Percentiles rank a stretch among this genome's conserved stretches.
These are phyloP conservation scores for Spisula subtruncata DNA, from an alignment of 2,888 invertebrate species.

Conservation along the genomic window DNA sequence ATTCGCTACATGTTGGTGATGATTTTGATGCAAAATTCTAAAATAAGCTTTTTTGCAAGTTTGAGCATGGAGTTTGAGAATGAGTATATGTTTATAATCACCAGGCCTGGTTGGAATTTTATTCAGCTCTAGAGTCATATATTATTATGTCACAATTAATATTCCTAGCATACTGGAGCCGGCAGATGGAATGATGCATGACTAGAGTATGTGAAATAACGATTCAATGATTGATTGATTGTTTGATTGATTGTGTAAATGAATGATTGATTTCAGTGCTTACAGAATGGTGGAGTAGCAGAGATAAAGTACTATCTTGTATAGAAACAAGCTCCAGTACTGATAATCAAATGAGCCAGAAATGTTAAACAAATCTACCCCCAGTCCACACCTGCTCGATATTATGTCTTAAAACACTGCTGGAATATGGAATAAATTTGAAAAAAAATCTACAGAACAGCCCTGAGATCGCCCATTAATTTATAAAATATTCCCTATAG, in stretches of 20 bases:
- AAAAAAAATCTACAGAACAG: neutral
- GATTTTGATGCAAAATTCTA: too few relatives aligned
- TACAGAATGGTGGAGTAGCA: neutral
- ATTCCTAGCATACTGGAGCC: neutral
- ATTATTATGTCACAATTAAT: neutral
- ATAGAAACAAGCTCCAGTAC: neutral
- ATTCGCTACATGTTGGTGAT: too few relatives aligned
- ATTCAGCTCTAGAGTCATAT: neutral
- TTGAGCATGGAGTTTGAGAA: too few relatives aligned
- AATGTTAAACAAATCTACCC: neutral
- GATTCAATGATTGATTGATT: constrained; percentile 1
- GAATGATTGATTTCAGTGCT: neutral
- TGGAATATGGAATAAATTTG: neutral
- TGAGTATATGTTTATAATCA: too few relatives aligned
- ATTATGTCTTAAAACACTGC: neutral
- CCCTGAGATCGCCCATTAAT: neutral
- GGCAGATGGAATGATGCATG: neutral
- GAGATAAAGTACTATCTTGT: neutral
- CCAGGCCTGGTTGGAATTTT: too few relatives aligned
- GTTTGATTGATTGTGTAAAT: neutral
- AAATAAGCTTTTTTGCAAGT: too few relatives aligned
- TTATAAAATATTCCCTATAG: neutral
- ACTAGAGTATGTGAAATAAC: neutral
- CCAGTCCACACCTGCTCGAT: neutral
- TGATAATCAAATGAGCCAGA: constrained; percentile 4